Evolutionary conservation across 2,113 vertebrate species (phyloP).

Genomic region (Felis chaus): DNA sequence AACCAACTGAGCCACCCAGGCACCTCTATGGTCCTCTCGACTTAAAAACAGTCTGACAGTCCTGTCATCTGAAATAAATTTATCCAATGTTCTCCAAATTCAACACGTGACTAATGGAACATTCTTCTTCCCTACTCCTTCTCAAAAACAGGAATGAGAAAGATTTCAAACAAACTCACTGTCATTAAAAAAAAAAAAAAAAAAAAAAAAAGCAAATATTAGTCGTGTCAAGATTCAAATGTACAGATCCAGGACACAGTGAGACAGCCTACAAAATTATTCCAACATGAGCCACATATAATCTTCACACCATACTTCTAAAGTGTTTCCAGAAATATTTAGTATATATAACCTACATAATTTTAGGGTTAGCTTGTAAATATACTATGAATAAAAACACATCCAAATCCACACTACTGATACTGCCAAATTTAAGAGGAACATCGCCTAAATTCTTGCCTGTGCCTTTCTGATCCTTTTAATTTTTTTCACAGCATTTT

Average conservation of each 20-base stretch:
- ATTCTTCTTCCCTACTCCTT: background rate
- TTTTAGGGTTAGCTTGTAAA: background rate
- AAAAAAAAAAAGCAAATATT: background rate
- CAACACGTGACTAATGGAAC: background rate
- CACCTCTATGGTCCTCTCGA: background rate
- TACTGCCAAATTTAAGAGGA: background rate
- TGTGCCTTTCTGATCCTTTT: conserved; percentile 69
- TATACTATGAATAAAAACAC: background rate
- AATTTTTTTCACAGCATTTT: conserved; percentile 62
- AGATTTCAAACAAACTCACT: background rate
- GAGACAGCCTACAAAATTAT: background rate
- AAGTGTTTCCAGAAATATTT: background rate
- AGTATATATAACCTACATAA: background rate
- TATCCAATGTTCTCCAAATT: background rate
- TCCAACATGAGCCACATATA: background rate
- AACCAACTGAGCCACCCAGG: too few species aligned
- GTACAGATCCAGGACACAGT: background rate
- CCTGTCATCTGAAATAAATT: background rate
- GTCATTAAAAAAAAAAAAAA: background rate
- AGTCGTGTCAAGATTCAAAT: background rate
- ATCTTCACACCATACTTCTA: background rate
- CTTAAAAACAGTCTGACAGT: background rate
- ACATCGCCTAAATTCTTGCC: conserved; percentile 53
- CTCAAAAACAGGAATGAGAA: background rate
- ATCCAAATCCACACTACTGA: background rate